Evolutionary conservation across 2,113 vertebrate species (phyloP), one percentile per base, ranked within the genome.

Genomic region (Odontophorus gujanensis): DNA sequence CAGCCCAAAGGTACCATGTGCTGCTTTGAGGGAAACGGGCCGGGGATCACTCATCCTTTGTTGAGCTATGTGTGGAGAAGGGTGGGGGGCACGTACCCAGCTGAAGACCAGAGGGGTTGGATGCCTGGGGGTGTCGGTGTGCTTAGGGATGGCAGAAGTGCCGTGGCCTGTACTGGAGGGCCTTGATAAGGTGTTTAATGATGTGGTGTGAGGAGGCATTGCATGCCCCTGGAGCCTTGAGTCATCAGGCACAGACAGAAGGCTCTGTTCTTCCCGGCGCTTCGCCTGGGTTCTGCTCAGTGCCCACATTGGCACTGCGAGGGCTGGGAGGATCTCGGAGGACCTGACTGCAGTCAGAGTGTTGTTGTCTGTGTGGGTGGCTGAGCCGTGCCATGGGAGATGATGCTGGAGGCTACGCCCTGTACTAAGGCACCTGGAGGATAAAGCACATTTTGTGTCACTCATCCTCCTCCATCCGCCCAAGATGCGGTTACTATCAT

Each of bases 1-100:
- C 98, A 99, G 96, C 96, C 98, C 95, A 98, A 98, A 99, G 99
- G 98, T 99, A 98, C 96, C 94, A 74, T 8, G 19, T 53, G 42
- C 68, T 74, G 88, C 73, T 65, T n/a, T 17, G 50, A 72, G 92
- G 87, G 82, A 89, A 38, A 34, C 0, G 58, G 77, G 75, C 43
- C 71, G 85, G 85, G 78, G 68, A 62, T 75, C 50, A 15, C 42
- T 45, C 9, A 2, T 13, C 71, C 72, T 57, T 26, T 8, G 48
- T 48, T 0, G 2, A 67, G 51, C 16, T 47, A 75, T 25, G 81
- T 24, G 1, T 19, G 91, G 90, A 89, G 93, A 57, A 75, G 74
- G 78, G 92, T 80, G 55, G 90, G 91, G 87, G 66, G 42, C 53
- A 53, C 94, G 84, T 51, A 6, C 43, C 7, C 80, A 62, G 20